Conservation (phyloP, 2,113 vertebrate species). For the Odontesthes bonariensis region DNA sequence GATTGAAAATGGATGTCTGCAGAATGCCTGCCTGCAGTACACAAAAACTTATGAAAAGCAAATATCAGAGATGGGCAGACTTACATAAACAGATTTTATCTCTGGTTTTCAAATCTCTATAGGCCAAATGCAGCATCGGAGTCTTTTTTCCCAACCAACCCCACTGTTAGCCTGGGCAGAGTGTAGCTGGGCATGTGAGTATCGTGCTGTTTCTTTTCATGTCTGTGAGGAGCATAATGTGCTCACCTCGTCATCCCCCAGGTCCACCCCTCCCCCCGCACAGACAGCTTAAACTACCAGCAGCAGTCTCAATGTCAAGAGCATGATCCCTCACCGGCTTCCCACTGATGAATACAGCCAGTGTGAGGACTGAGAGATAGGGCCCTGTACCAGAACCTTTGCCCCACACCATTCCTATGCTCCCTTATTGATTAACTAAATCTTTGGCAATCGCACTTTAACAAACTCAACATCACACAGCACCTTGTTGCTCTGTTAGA, state of each 20-base stretch:
- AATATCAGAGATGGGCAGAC: not conserved
- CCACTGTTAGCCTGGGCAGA: not conserved
- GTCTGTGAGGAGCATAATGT: slow-evolving; percentile 15
- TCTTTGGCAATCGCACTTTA: not conserved
- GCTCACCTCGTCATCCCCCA: slow-evolving; percentile 2
- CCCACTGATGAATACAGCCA: slow-evolving; percentile 1
- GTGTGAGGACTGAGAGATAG: not conserved
- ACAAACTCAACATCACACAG: not conserved
- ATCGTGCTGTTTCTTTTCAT: slow-evolving; percentile 37
- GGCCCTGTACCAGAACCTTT: not conserved
- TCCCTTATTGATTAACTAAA: not conserved
- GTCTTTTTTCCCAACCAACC: not conserved
- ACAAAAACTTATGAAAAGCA: not conserved
- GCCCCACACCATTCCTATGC: not conserved
- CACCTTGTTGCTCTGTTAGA: not conserved
- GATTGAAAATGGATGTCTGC: too few relatives aligned
- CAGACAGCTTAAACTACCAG: slow-evolving; percentile 25
- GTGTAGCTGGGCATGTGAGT: not conserved
- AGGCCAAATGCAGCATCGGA: not conserved
- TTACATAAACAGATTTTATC: not conserved
- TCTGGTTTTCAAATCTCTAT: not conserved
- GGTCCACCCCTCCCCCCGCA: slow-evolving; percentile 2
- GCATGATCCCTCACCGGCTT: slow-evolving; percentile 12
- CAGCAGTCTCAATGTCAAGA: slow-evolving; percentile 27
- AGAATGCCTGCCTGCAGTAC: not conserved